These are phyloP conservation scores for Amphiprion percula DNA, from an alignment of 2,113 vertebrate genomes.

Conservation along the genomic window DNA sequence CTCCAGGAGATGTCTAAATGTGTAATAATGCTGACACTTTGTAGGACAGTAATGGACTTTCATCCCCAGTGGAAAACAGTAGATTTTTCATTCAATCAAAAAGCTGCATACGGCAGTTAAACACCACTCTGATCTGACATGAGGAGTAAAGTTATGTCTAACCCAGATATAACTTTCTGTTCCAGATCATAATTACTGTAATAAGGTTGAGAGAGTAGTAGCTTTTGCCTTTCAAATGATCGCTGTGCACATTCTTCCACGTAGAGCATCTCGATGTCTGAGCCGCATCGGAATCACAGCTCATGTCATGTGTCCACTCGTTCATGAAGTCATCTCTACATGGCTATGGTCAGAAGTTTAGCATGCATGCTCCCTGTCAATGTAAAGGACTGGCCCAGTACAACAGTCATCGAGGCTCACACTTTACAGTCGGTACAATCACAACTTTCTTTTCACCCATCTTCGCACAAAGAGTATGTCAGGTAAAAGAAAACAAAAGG, in stretches of 20 bases:
- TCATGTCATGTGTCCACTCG: constrained; percentile 16
- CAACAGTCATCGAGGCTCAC: constrained; percentile 20
- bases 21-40: constrained; percentile 31
- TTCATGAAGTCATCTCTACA: constrained; percentile 32
- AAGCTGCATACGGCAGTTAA: not conserved
- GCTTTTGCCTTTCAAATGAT: constrained; percentile 47
- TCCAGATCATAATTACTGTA: constrained; percentile 9
- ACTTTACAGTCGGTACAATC: constrained; percentile 28
- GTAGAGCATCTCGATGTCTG: constrained; percentile 45
- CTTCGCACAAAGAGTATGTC: constrained; percentile 65
- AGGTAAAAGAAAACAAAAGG: constrained; percentile 50
- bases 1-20: constrained; percentile 45
- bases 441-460: constrained; percentile 44
- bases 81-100: constrained; percentile 17
- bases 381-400: constrained; percentile 51
- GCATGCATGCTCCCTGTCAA: constrained; percentile 69
- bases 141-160: not conserved
- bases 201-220: constrained; percentile 27
- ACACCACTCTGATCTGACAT: constrained; percentile 5
- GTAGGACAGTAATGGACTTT: constrained; percentile 30
- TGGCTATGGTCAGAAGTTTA: constrained; percentile 43
- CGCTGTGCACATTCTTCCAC: constrained; percentile 25
- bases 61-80: constrained; percentile 22
- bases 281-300: constrained; percentile 28
- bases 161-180: constrained; percentile 14